phyloP scores from a whole-genome alignment of 2,888 invertebrate genomes.

The Strigamia maritima region DNA sequence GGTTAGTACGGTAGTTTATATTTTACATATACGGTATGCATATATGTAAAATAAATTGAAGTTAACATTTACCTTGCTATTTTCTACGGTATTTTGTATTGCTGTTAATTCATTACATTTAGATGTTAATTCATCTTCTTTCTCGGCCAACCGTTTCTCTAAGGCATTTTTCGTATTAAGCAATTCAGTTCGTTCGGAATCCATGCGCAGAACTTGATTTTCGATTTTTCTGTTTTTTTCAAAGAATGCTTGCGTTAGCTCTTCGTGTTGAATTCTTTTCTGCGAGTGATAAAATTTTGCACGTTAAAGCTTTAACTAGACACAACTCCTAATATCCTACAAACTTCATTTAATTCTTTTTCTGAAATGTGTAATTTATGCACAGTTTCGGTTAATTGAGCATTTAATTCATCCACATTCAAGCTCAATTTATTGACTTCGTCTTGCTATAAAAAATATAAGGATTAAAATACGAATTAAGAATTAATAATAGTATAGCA shows the following conservation, averaged over 20 bases:
- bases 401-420: not conserved
- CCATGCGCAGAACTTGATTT: not conserved
- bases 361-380: not conserved
- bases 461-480: not conserved
- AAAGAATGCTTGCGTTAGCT: not conserved
- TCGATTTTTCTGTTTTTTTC: not conserved
- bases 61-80: not conserved
- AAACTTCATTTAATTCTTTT: not conserved
- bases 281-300: not conserved
- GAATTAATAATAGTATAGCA: not conserved
- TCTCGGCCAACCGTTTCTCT: constrained; percentile 1
- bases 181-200: constrained; percentile 7
- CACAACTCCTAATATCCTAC: not conserved
- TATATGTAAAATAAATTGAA: too few species aligned
- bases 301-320: not conserved
- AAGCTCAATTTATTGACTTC: not conserved
- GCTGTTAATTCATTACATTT: not conserved
- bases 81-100: not conserved
- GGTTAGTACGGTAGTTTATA: too few species aligned
- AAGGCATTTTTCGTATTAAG: constrained; percentile 22
- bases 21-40: not conserved
- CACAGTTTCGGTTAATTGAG: not conserved
- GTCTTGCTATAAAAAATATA: not conserved
- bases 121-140: not conserved
- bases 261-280: not conserved